A percentile compares a stretch with the other conserved stretches of the same genome.
These are phyloP conservation scores for Selene dorsalis DNA, from an alignment of 2,797 vertebrate genomes.

Conservation along the genomic window DNA sequence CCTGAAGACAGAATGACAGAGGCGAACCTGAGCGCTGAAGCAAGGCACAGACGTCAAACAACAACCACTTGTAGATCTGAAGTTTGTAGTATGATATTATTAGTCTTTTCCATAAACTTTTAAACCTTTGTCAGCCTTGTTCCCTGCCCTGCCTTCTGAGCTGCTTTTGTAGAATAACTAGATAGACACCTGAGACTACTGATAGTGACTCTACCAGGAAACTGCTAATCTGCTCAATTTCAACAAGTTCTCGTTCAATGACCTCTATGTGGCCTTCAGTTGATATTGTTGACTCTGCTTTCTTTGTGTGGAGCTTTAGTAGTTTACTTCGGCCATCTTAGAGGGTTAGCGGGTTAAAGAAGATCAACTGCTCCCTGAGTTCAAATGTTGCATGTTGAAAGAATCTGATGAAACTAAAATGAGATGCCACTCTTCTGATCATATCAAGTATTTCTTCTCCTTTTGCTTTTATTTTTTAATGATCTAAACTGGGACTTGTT, in stretches of 20 bases:
- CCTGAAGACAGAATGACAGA: slow-evolving; percentile 42
- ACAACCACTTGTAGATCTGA: slow-evolving; percentile 59
- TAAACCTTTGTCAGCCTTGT: slow-evolving; percentile 78
- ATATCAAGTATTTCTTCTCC: slow-evolving; percentile 16
- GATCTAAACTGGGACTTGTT: slow-evolving; percentile 4
- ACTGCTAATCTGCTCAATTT: slow-evolving; percentile 47
- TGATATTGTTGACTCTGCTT: slow-evolving; percentile 55
- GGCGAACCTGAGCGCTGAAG: slow-evolving; percentile 43
- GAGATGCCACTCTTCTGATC: slow-evolving; percentile 14
- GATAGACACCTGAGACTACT: slow-evolving; percentile 56
- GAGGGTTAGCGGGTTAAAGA: slow-evolving; percentile 17
- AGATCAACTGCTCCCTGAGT: slow-evolving; percentile 20
- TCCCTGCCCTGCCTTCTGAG: slow-evolving; percentile 73
- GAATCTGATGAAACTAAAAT: slow-evolving; percentile 34
- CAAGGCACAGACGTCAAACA: slow-evolving; percentile 61
- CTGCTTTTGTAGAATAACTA: slow-evolving; percentile 78
- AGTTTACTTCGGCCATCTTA: slow-evolving; percentile 61
- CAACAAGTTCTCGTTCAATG: slow-evolving; percentile 56
- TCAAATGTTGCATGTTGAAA: slow-evolving; percentile 67
- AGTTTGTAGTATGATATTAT: slow-evolving; percentile 66
- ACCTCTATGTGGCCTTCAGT: slow-evolving; percentile 81
- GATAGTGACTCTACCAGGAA: slow-evolving; percentile 55
- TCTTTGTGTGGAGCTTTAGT: slow-evolving; percentile 35
- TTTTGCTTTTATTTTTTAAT: slow-evolving; percentile 49
- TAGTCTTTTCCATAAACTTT: slow-evolving; percentile 74